Evolutionary conservation across 2,113 vertebrate genomes (phyloP), one percentile per base, ranked within the genome.

Genomic region (Spea multiplicata): DNA sequence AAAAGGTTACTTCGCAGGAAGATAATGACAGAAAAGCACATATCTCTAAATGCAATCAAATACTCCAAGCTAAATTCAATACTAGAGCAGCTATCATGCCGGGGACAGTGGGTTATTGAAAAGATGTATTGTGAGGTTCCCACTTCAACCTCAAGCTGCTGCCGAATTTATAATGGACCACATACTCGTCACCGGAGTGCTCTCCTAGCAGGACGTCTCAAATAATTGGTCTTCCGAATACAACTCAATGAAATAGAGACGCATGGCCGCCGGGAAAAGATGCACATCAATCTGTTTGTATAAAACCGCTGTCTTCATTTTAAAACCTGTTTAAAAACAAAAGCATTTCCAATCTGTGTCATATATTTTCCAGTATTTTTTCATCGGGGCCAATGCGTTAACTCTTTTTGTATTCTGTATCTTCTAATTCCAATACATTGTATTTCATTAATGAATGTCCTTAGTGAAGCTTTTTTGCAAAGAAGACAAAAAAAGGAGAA

Each of bases 1-100:
- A 84, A 87, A 85, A 84, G 86, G 86, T 84, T 87, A 86, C 82
- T 66, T 74, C 83, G 80, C 82, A 66, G 0, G 81, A 83, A 84
- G 87, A 85, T 81, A 83, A 81, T 62, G 81, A 83, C 81, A 73
- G 81, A 80, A 86, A 86, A 85, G 84, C 81, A 85, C 82, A 81
- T 30, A 0, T 52, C 79, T 85, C 81, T 64, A 77, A 86, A 86
- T 66, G 86, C 82, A 84, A 82, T 83, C 82, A 83, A 84, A 82
- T 83, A 17, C 44, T 14, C 83, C 81, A 71, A 79, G 82, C 74
- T 71, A 75, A 80, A 85, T 84, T 75, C 53, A 55, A 82, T 85
- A 83, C 77, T 50, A 74, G 81, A 83, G 61, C 1, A 0, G 66
- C 74, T 76, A 73, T 74, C 76, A 12, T 0, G 4, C 74, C 75